A percentile compares a stretch with the other conserved stretches of the same genome.
These are phyloP conservation scores for Adoxophyes honmai DNA, from an alignment of 1,140 invertebrate species.

Conservation along the genomic window DNA sequence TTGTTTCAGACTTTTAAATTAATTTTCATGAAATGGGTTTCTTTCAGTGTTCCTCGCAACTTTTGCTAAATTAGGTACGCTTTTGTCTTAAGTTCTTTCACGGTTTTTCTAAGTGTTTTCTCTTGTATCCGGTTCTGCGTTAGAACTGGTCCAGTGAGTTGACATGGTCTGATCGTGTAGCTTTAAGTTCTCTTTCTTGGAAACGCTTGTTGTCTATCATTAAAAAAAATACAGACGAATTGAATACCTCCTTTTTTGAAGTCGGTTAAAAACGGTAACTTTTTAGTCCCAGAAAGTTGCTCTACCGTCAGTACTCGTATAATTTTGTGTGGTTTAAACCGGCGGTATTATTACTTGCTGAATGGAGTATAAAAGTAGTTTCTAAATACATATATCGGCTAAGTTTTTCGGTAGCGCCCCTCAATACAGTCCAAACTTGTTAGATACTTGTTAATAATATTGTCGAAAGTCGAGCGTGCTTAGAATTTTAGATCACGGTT, in stretches of 20 bases:
- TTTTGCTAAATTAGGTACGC: conserved; percentile 14
- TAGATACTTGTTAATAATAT: too few species aligned
- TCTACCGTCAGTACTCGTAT: too few species aligned
- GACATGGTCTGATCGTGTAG: neutral
- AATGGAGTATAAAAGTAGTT: too few species aligned
- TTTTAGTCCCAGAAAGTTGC: too few species aligned
- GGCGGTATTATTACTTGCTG: too few species aligned
- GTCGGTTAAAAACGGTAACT: too few species aligned
- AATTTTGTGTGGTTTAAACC: too few species aligned
- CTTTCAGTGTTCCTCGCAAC: neutral
- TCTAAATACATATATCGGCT: too few species aligned
- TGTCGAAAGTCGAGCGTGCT: conserved; percentile 3
- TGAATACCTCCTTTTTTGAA: too few species aligned
- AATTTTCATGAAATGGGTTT: neutral
- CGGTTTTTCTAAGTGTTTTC: conserved; percentile 33
- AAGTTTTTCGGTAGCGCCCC: too few species aligned
- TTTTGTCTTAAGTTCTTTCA: conserved; percentile 20
- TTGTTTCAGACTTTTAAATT: conserved; percentile 4
- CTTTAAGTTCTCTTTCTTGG: neutral
- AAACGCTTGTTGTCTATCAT: neutral
- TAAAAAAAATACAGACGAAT: too few species aligned
- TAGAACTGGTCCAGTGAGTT: conserved; percentile 25
- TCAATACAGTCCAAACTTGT: too few species aligned
- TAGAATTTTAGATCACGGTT: neutral
- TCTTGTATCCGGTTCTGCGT: conserved; percentile 26